These are phyloP conservation scores for Heliocidaris tuberculata DNA, from an alignment of 35 echinoderm and acorn worm genomes.

Conservation along the genomic window DNA sequence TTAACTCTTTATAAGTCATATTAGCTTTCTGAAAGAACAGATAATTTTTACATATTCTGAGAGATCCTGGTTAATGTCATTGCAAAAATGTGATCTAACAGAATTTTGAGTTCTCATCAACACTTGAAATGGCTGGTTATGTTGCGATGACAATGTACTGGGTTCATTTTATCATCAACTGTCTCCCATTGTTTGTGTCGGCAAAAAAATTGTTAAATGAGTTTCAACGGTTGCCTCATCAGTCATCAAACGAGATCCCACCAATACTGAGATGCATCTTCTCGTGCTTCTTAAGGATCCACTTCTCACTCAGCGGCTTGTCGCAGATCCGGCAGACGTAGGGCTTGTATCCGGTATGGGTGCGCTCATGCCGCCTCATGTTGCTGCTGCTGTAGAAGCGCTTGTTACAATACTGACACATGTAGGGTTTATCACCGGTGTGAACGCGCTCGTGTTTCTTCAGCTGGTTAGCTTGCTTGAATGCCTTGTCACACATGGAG, in stretches of 20 bases:
- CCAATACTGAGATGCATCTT: constrained; percentile 33
- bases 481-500: constrained; percentile 52
- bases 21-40: too few relatives aligned
- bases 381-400: constrained; percentile 48
- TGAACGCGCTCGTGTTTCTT: constrained; percentile 55
- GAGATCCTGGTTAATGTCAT: too few relatives aligned
- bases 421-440: constrained; percentile 58
- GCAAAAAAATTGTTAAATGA: too few relatives aligned
- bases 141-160: too few relatives aligned
- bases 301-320: constrained; percentile 47
- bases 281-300: constrained; percentile 26
- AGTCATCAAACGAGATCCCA: constrained; percentile 43
- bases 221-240: not conserved
- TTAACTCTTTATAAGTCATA: too few relatives aligned
- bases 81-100: too few relatives aligned
- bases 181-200: too few relatives aligned
- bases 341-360: constrained; percentile 61
- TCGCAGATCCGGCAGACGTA: constrained; percentile 54
- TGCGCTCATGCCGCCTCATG: constrained; percentile 51
- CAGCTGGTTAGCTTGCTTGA: not conserved
- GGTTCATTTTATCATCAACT: too few relatives aligned
- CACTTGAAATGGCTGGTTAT: too few relatives aligned
- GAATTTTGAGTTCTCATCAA: too few relatives aligned
- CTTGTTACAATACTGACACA: constrained; percentile 60
- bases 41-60: too few relatives aligned